Evolutionary conservation across 2,113 vertebrate species (phyloP), one percentile per base, ranked within the genome.

Genomic region (Pseudorasbora parva): DNA sequence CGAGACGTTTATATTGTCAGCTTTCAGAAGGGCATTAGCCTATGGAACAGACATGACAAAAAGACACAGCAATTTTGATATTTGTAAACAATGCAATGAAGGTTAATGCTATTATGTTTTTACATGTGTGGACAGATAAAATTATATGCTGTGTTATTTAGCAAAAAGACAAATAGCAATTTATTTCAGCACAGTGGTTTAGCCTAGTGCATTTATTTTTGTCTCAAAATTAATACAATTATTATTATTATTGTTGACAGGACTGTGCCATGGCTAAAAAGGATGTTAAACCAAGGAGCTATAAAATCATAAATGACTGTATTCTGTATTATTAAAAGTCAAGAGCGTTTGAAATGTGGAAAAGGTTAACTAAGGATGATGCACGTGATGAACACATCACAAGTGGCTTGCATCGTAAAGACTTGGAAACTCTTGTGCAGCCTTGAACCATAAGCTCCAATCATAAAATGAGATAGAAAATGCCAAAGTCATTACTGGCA

Each of bases 401-500:
- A 43, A 62, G 69, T 45, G 10, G 10, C 47, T 75, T 64, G 56
- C 23, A 64, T 73, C 11, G 9, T 37, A 41, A 30, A 73, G 8
- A 45, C 56, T 33, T 54, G 37, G 19, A 83, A 76, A 62, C 57
- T 33, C n/a, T 25, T 19, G 2, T 15, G 51, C 19, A 15, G 47
- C 60, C 43, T 78, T 78, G 73, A 78, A 66, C 73, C 33, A 17
- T 69, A 45, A 12, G 15, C 33, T 83, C 49, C n/a, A 57, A 54
- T 54, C 30, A 68, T 69, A 78, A 84, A 84, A 41, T 27, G 62
- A 83, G 47, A 45, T 76, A 6, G 82, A 78, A 66, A 78, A 69
- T 76, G 75, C 51, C 74, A 78, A 56, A 51, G 33, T 76, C 74
- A 68, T 83, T 83, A 68, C n/a, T 41, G 23, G 8, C 73, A 43